Percentiles rank a stretch among this genome's conserved stretches.
Evolutionary conservation across 2,113 vertebrate genomes (phyloP).

Genomic region (Crotalus tigris): DNA sequence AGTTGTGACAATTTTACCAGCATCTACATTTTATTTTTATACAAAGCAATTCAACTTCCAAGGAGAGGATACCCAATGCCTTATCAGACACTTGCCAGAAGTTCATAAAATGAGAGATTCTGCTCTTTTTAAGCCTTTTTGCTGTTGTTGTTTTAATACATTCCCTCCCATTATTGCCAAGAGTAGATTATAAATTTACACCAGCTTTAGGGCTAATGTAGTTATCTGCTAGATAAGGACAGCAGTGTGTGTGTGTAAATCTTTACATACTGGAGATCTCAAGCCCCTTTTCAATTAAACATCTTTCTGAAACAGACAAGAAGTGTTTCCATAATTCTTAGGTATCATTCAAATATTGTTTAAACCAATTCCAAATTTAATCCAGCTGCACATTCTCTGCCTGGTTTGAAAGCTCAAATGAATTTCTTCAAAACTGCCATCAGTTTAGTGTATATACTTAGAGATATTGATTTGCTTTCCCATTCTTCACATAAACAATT

Average conservation of each 20-base stretch:
- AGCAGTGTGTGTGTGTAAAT: background rate
- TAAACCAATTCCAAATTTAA: background rate
- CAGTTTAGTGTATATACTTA: background rate
- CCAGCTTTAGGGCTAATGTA: background rate
- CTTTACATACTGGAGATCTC: background rate
- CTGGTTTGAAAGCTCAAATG: background rate
- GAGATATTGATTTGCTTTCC: background rate
- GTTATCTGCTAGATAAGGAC: background rate
- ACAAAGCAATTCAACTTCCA: background rate
- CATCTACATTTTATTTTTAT: background rate
- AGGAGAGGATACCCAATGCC: background rate
- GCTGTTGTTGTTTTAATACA: background rate
- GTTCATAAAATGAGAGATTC: background rate
- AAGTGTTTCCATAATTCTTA: background rate
- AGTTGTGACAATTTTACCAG: background rate
- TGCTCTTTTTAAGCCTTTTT: background rate
- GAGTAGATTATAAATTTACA: background rate
- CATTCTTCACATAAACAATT: background rate
- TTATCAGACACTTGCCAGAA: background rate
- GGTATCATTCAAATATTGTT: background rate
- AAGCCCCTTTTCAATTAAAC: background rate
- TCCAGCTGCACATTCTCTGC: background rate
- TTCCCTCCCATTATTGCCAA: background rate
- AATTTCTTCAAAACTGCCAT: background rate
- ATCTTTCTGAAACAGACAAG: background rate